Base-by-base conservation (phyloP, 2,113 vertebrate genomes). In the Dicerorhinus sumatrensis region DNA sequence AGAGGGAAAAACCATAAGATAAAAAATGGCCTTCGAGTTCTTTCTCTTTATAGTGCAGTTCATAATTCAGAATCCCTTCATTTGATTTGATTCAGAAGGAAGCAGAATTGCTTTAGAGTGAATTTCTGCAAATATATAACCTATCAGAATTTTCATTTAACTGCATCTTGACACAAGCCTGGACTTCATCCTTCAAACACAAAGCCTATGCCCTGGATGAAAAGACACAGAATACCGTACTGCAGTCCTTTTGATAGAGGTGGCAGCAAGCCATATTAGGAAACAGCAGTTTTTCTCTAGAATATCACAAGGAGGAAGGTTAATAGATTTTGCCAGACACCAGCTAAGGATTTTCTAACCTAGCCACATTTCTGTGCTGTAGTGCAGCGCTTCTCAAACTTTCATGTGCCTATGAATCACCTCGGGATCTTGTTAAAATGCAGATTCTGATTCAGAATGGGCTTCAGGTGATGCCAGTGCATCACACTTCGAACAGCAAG, bases 141-240 rank as follows among this genome's bases (percentile, higher is more conserved):
- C 67, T 89, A n/a, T 33, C 51, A 93, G 89, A 87, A 86, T 94
- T 88, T 93, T 75, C 29, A 70, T 39, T 94, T 91, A 56, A 60
- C 36, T 93, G 60, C 20, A 65, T 73, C 86, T 79, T 86, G 18
- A 62, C 73, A 79, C 51, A 72, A 95, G 36, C 63, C n/a, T 72
- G 36, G 25, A 62, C 58, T 89, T 93, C 51, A 83, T 88, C 75
- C 25, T 95, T 75, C 54, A 77, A 89, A 46, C 73, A 70, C 51
- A 73, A 85, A 89, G 18, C 42, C 56, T 6, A 6, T 23, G 16
- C 42, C 67, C 23, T 63, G 27, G 51, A 89, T 54, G 48, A 82
- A 97, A 84, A 85, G 65, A 75, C 21, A 25, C 2, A 54, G 85
- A 88, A 72, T 27, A 29, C 51, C 56, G 46, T 48, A 23, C 10